Percentiles rank a stretch among this genome's conserved stretches.
Evolutionary conservation across 1,140 invertebrate genomes (phyloP).

Genomic region (Drosophila saltans): DNA sequence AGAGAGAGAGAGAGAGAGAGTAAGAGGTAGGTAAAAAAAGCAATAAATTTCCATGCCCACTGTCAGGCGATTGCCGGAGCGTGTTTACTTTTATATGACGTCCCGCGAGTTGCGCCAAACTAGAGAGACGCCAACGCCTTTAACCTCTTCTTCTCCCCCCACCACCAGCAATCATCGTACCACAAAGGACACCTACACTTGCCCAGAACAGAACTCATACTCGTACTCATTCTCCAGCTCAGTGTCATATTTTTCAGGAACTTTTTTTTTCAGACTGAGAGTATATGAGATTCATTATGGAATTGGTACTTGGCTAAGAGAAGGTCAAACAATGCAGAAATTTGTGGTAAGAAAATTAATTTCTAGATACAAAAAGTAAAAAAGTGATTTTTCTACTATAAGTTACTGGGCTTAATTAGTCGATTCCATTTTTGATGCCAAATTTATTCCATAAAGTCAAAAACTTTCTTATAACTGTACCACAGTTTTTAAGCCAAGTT

Average conservation of each 20-base stretch:
- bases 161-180: not conserved
- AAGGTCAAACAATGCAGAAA: too few species aligned
- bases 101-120: constrained; percentile 16
- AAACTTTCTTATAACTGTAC: too few species aligned
- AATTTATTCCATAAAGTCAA: too few species aligned
- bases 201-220: constrained; percentile 1
- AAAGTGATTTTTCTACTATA: too few species aligned
- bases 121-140: constrained; percentile 3
- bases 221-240: constrained; percentile 5
- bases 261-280: not conserved
- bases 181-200: constrained; percentile 1
- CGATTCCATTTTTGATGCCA: too few species aligned
- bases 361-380: too few species aligned
- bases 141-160: not conserved
- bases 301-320: not conserved
- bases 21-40: constrained; percentile 28
- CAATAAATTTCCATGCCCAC: constrained; percentile 75
- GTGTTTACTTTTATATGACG: constrained; percentile 63
- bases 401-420: too few species aligned
- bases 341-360: too few species aligned
- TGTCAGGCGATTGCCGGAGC: constrained; percentile 49
- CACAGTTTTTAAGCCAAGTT: not conserved
- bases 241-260: constrained; percentile 45
- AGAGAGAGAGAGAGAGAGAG: constrained; percentile 6
- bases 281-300: not conserved